Evolutionary conservation across 1,140 invertebrate genomes (phyloP).

Genomic region (Aricia agestis): DNA sequence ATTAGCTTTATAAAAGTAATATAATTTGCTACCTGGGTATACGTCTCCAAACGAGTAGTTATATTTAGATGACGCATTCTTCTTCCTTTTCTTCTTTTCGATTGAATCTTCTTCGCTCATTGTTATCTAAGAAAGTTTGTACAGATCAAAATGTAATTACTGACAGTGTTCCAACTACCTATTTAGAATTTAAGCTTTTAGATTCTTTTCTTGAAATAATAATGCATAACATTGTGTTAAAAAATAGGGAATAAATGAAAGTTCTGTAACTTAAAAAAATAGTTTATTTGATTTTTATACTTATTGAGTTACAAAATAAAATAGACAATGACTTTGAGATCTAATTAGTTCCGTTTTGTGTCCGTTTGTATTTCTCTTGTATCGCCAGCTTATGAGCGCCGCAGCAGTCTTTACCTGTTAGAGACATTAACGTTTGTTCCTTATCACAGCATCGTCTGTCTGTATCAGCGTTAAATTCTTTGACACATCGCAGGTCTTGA

Average conservation of each 20-base stretch:
- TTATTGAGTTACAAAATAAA: conserved; percentile 69
- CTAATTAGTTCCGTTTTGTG: conserved; percentile 29
- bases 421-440: conserved; percentile 46
- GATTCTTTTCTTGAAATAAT: no score
- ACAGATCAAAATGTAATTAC: background rate
- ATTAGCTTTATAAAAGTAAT: no score
- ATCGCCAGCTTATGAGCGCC: conserved; percentile 58
- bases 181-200: no score
- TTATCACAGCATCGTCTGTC: conserved; percentile 65
- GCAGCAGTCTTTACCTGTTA: conserved; percentile 57
- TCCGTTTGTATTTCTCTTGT: conserved; percentile 50
- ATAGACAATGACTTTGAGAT: conserved; percentile 41
- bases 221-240: background rate
- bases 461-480: conserved; percentile 61
- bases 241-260: conserved; percentile 17
- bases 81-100: conserved; percentile 54
- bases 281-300: conserved; percentile 35
- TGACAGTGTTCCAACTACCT: no score
- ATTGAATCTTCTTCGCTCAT: conserved; percentile 57
- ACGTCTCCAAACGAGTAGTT: conserved; percentile 62
- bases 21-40: conserved; percentile 45
- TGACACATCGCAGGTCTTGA: conserved; percentile 58
- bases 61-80: conserved; percentile 61
- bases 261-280: conserved; percentile 24
- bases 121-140: conserved; percentile 20